phyloP scores from a whole-genome alignment of 2,797 vertebrate genomes.

The Tangara arthus region DNA sequence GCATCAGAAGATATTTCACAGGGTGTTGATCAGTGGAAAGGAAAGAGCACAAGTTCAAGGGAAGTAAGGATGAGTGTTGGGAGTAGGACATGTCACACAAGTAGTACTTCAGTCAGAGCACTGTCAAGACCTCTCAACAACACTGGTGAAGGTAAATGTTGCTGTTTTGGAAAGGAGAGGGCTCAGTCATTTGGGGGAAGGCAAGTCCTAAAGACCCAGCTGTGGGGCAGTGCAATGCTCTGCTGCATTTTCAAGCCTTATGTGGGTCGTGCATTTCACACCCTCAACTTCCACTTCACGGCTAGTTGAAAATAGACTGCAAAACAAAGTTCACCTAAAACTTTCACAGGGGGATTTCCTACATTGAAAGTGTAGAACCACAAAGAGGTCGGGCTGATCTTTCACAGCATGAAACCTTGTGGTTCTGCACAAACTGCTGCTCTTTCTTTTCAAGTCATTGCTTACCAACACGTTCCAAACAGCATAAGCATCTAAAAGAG shows the following conservation, averaged over 20 bases:
- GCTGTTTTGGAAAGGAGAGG: not conserved
- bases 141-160: not conserved
- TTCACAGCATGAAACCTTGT: not conserved
- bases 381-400: not conserved
- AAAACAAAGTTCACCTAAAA: constrained; percentile 5
- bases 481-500: not conserved
- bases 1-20: not conserved
- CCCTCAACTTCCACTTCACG: not conserved
- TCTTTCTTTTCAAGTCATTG: not conserved
- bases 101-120: not conserved
- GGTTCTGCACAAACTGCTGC: not conserved
- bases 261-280: not conserved
- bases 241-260: not conserved
- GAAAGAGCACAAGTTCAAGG: not conserved
- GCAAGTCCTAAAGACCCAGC: not conserved
- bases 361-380: not conserved
- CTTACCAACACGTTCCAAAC: not conserved
- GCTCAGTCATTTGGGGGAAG: not conserved
- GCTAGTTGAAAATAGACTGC: not conserved
- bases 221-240: not conserved
- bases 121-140: not conserved
- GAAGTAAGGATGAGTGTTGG: not conserved
- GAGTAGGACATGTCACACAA: not conserved
- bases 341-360: constrained; percentile 41
- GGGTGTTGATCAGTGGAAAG: not conserved